Evolutionary conservation across 2,888 invertebrate genomes (phyloP), one percentile per base, ranked within the genome.

Genomic region (Latrodectus hesperus): DNA sequence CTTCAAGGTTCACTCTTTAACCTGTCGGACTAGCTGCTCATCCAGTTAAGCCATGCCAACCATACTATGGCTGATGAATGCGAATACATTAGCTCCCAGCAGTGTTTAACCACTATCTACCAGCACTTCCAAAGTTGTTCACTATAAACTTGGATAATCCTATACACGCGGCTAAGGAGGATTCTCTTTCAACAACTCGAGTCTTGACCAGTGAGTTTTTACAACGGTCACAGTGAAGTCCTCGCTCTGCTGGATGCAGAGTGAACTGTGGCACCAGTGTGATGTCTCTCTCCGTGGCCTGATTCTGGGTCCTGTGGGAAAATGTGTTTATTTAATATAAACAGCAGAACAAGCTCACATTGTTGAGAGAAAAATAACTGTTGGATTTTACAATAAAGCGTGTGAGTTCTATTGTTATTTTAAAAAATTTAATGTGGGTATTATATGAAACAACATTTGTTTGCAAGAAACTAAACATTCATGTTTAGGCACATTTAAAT

Each of bases 181-280:
- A 38, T 38, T 38, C 68, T 38, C 22, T 38, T 68, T 38, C 22
- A 17, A 26, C 38, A 22, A 68, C 14, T 22, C 38, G 22, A 22
- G 26, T 22, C 12, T 68, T 22, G 9, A 38, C 14, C 12, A 17
- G 38, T 38, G 22, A 68, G 22, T 17, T 38, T 38, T 26, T 38
- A 68, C 22, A 38, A 65, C 49, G 68, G 78, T 88, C 82, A 88
- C 83, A 83, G 73, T 73, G 83, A 83, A 83, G 87, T 88, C 83
- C 87, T 88, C 60, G 83, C 82, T 78, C 87, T 82, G 78, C 79
- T 88, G 9, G 87, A 83, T 2, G 87, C 82, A 78, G 78, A 88
- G 49, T 88, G 87, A 51, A 88, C 83, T 49, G 87, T 78, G 38
- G 87, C 82, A 53, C 78, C 87, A 22, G 74, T 74, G 52, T 67